Conservation (phyloP, 1,140 invertebrate genomes). For the Limonius californicus region DNA sequence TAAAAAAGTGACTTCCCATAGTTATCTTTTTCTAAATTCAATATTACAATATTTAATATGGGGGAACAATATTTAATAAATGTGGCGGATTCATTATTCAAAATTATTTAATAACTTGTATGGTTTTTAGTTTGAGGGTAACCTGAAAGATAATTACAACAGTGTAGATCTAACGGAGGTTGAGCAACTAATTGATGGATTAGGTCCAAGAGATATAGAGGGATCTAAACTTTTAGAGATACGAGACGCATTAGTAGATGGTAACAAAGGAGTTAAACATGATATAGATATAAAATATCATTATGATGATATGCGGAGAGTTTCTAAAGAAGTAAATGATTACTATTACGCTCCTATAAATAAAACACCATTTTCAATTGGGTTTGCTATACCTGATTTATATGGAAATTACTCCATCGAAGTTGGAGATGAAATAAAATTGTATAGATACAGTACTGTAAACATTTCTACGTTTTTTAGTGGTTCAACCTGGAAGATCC, state of each 20-base stretch:
- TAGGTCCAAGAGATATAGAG: conserved; percentile 49
- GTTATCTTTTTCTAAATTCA: no score
- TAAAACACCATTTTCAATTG: conserved; percentile 83
- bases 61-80: no score
- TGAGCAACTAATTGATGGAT: conserved; percentile 70
- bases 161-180: conserved; percentile 95
- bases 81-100: no score
- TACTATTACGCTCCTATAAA: conserved; percentile 79
- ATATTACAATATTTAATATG: no score
- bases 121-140: conserved; percentile 59
- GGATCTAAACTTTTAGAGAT: conserved; percentile 53
- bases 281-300: conserved; percentile 72
- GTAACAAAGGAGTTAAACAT: conserved; percentile 60
- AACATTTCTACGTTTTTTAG: conserved; percentile 65
- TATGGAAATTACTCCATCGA: conserved; percentile 76
- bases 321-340: conserved; percentile 73
- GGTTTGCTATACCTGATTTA: conserved; percentile 71
- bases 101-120: background rate
- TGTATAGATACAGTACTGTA: conserved; percentile 60
- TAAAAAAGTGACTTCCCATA: no score
- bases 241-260: conserved; percentile 69
- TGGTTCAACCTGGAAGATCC: conserved; percentile 75
- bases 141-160: conserved; percentile 89
- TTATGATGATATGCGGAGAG: conserved; percentile 77
- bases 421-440: conserved; percentile 65